Conservation (phyloP, 2,113 vertebrate species). For the Tylochromis polylepis region DNA sequence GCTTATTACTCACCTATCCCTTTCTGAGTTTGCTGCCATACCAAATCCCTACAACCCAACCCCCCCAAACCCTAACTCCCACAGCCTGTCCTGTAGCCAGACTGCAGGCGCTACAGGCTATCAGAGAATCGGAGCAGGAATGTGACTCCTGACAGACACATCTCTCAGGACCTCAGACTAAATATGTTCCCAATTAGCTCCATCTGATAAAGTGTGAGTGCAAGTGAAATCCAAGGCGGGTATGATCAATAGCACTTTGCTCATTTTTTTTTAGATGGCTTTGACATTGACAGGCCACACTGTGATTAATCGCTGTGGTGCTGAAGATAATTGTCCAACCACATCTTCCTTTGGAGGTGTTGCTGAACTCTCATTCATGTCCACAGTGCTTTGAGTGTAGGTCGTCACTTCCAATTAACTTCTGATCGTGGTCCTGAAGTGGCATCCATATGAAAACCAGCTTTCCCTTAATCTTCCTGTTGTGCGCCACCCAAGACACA, state of each 20-base stretch:
- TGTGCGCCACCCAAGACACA: neutral
- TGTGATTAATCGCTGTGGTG: constrained; percentile 57
- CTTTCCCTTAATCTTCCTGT: constrained; percentile 23
- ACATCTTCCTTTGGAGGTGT: constrained; percentile 63
- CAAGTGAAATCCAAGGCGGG: constrained; percentile 63
- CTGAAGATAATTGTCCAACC: constrained; percentile 58
- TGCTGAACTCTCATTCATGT: constrained; percentile 37
- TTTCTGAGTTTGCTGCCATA: constrained; percentile 21
- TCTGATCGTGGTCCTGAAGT: constrained; percentile 32
- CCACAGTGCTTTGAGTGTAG: constrained; percentile 24
- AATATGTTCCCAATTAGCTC: constrained; percentile 72
- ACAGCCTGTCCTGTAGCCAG: constrained; percentile 32
- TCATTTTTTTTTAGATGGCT: constrained; percentile 50
- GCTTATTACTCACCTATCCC: constrained; percentile 56
- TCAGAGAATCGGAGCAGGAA: constrained; percentile 68
- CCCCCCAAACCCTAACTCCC: constrained; percentile 6
- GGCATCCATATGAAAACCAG: constrained; percentile 8
- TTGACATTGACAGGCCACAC: constrained; percentile 51
- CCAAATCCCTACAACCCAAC: neutral
- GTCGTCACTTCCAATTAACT: constrained; percentile 23
- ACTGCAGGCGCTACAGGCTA: constrained; percentile 60
- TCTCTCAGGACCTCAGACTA: constrained; percentile 59
- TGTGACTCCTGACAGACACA: constrained; percentile 68
- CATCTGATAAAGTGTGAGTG: constrained; percentile 73
- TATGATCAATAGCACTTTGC: constrained; percentile 67